Evolutionary conservation across 2,797 vertebrate species (phyloP).

Genomic region (Hemitrygon akajei): DNA sequence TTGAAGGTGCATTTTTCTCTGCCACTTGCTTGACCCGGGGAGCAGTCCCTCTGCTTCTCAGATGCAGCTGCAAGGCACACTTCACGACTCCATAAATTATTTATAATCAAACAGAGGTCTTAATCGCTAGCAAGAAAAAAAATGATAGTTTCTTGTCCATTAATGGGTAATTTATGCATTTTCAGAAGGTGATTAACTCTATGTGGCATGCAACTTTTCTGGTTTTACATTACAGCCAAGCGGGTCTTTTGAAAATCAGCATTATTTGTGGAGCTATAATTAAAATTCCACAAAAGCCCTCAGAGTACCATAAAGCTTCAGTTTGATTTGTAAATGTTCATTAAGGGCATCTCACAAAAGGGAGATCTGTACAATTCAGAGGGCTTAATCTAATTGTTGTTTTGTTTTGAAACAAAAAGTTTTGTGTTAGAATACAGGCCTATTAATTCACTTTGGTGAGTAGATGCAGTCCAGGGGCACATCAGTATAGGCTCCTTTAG

Average conservation of each 20-base stretch:
- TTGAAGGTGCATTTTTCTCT: constrained; percentile 64
- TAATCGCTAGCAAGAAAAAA: constrained; percentile 41
- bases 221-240: constrained; percentile 29
- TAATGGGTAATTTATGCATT: constrained; percentile 30
- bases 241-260: constrained; percentile 10
- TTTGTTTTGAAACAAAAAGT: neutral
- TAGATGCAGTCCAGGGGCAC: neutral
- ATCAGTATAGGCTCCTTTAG: neutral
- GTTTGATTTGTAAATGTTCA: constrained; percentile 26
- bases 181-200: constrained; percentile 30
- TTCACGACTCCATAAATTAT: constrained; percentile 62
- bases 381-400: constrained; percentile 4
- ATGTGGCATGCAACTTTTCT: constrained; percentile 8
- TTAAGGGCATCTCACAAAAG: constrained; percentile 16
- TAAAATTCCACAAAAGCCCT: constrained; percentile 32
- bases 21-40: constrained; percentile 55
- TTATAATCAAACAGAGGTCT: constrained; percentile 51
- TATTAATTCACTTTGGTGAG: no score
- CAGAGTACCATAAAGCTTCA: constrained; percentile 12
- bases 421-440: neutral
- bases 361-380: constrained; percentile 9
- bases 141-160: constrained; percentile 17
- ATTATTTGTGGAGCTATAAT: constrained; percentile 25
- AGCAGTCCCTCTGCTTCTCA: constrained; percentile 47
- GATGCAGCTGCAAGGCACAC: constrained; percentile 42